These are phyloP conservation scores for Gopherus evgoodei DNA, from an alignment of 2,113 vertebrate genomes.

Conservation along the genomic window DNA sequence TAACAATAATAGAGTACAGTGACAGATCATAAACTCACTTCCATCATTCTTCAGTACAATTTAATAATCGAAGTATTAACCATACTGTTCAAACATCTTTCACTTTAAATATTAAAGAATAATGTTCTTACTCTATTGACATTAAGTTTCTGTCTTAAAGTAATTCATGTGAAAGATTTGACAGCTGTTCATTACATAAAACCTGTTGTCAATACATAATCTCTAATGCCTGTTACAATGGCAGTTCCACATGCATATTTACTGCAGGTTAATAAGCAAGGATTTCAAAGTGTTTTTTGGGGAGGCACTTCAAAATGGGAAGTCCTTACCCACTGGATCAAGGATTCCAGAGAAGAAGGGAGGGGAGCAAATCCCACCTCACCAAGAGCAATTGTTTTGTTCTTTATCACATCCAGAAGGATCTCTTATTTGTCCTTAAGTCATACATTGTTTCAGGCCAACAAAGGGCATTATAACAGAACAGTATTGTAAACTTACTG, in stretches of 20 bases:
- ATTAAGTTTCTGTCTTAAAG: background rate
- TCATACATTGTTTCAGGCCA: no score
- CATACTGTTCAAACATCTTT: background rate
- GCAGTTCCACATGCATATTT: background rate
- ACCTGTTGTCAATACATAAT: background rate
- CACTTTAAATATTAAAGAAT: background rate
- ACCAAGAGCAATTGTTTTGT: no score
- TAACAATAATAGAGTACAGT: background rate
- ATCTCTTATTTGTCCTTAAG: background rate
- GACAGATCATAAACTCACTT: background rate
- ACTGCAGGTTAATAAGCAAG: background rate
- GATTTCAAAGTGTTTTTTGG: background rate
- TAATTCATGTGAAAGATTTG: background rate
- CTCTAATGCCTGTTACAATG: background rate
- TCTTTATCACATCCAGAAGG: background rate
- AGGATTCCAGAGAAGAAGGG: background rate
- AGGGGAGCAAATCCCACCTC: background rate
- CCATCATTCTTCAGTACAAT: background rate
- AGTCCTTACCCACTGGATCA: background rate
- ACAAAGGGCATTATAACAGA: background rate
- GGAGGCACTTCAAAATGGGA: background rate
- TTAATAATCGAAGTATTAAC: background rate
- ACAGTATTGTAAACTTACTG: background rate
- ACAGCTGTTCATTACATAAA: background rate
- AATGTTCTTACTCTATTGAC: background rate